Conservation (phyloP, 64 coral and sea anemone species). For the Pocillopora damicornis region DNA sequence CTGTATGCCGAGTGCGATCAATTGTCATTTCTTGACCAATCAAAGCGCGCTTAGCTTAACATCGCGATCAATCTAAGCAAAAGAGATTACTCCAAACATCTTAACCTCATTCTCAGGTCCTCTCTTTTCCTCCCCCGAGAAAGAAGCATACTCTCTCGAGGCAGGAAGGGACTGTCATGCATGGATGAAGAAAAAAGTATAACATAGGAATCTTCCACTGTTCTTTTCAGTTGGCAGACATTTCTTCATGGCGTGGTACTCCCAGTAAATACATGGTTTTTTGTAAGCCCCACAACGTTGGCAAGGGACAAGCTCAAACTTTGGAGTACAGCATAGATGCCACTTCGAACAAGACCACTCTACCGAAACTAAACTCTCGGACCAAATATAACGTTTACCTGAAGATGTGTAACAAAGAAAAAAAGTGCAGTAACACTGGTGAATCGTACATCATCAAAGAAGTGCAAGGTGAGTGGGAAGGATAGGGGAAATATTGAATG, state of each 20-base stretch:
- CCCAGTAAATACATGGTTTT: background rate
- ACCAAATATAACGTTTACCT: background rate
- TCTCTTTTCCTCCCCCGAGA: too few species aligned
- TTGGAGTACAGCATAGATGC: background rate
- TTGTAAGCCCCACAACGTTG: background rate
- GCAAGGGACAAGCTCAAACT: background rate
- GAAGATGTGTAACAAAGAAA: background rate
- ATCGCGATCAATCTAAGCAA: too few species aligned
- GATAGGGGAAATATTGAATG: background rate
- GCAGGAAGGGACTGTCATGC: too few species aligned
- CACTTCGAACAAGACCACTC: background rate
- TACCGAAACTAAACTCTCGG: background rate
- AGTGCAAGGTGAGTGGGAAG: background rate
- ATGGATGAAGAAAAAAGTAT: too few species aligned
- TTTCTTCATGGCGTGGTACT: conserved; percentile 12
- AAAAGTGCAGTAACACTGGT: background rate
- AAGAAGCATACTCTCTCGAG: too few species aligned
- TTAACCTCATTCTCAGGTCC: too few species aligned
- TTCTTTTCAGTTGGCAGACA: background rate
- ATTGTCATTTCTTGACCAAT: too few species aligned
- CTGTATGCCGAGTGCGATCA: too few species aligned
- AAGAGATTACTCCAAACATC: too few species aligned
- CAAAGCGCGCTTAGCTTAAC: too few species aligned
- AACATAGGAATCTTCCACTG: background rate
- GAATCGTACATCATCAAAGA: background rate